Evolutionary conservation across 2,113 vertebrate genomes (phyloP), one percentile per base, ranked within the genome.

Genomic region (Carettochelys insculpta): DNA sequence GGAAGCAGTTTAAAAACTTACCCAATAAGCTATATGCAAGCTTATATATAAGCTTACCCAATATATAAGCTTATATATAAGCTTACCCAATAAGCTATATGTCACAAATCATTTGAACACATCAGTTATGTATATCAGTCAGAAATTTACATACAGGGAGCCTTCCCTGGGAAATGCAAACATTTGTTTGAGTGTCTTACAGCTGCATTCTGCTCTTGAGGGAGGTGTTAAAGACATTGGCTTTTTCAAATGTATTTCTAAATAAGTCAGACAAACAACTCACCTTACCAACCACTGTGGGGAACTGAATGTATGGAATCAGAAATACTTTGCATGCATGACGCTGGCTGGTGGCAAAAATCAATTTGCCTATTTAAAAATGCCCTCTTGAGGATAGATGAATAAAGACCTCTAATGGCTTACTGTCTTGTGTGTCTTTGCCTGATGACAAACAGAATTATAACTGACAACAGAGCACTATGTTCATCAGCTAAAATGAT

Each of bases 381-480:
- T 83, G 73, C 3, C 76, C 86, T 90, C 92, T 93, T 90, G 83
- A 89, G 87, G 83, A 84, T n/a, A 86, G 96, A 93, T 79, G 47
- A 88, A 94, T 95, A 76, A 86, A 93, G 81, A 94, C 58, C 83
- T 93, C 87, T 95, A 95, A 94, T 92, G 94, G 71, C 90, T 97
- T 96, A 84, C 94, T 95, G 94, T 95, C 96, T 96, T 47, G 25
- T 87, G 83, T 90, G 89, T 85, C 92, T 97, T 92, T 96, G 93
- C 86, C 80, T 93, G 95, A 96, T 91, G 96, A 96, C 94, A 96
- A 96, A 96, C 93, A 96, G 83, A 96, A 96, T 94, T 83, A 80
- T 73, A 95, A 96, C 58, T 96, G 96, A 96, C 96, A 96, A 91
- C 77, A 92, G 82, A 94, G 86, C 86, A 85, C 87, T 96, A 87